Evolutionary conservation across 2,888 invertebrate genomes (phyloP), one percentile per base, ranked within the genome.

Genomic region (Tromatobia lineatoria): DNA sequence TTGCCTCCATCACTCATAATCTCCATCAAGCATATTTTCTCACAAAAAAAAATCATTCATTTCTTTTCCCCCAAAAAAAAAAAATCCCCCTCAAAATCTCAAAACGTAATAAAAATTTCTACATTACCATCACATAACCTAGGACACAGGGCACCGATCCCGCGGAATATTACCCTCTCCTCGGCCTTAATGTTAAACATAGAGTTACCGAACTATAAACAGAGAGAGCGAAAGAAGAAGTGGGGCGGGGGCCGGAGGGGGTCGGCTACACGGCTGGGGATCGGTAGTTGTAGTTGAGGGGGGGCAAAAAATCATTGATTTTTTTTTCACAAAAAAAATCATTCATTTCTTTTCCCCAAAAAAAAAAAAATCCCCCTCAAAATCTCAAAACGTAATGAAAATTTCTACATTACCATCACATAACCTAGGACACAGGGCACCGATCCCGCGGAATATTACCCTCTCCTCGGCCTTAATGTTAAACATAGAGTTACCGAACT

Each of bases 141-240:
- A 67, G 79, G 73, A 85, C 82, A 34, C 29, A 81, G 75, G 57
- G 38, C 78, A 80, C 74, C 82, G 80, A 83, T 82, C 76, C 69
- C 79, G 15, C 59, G 66, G 69, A 73, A 82, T 76, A 85, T 85
- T 54, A 47, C 61, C 69, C 78, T 64, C 69, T 59, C 34, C 71
- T n/a, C 92, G 91, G 91, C 90, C 91, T 92, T 93, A 92, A 91
- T 91, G 92, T 92, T 92, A 92, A 92, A 92, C 91, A 92, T 92
- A 92, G 92, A 92, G 91, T 93, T 92, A 89, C 88, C 90, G 92
- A 92, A 92, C 93, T 93, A 93, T 92, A 92, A 92, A 91, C 90
- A 87, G 86, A 82, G 80, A 69, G 29, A 77, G 69, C 59, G 45
- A 69, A n/a, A 50, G 81, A 82, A 61, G 8, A 61, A 61, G 34